Evolutionary conservation across 2,113 vertebrate genomes (phyloP).

Genomic region (Microcebus jonahi): DNA sequence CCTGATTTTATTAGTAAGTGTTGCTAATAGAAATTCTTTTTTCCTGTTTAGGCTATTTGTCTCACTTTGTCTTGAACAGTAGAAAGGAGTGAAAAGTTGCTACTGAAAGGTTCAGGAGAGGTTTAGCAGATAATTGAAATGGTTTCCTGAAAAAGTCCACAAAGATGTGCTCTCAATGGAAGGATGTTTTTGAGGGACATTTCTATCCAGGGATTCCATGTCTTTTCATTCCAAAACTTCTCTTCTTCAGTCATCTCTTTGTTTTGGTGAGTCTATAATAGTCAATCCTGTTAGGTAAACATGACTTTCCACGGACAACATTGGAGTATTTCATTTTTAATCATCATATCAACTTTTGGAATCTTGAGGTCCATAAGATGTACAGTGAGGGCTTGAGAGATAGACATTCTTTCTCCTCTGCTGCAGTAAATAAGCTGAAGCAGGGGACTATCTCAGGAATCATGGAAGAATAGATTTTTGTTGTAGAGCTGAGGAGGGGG

Average conservation of each 20-base stretch:
- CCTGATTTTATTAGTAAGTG: conserved; percentile 71
- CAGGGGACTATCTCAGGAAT: conserved; percentile 61
- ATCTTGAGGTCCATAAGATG: background rate
- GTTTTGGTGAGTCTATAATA: background rate
- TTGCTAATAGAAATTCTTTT: conserved; percentile 77
- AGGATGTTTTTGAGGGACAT: background rate
- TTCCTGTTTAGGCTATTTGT: conserved; percentile 34
- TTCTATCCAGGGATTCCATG: background rate
- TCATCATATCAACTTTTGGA: background rate
- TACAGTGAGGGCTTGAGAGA: background rate
- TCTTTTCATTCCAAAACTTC: background rate
- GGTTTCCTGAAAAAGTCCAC: background rate
- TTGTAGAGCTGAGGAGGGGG: conserved; percentile 8
- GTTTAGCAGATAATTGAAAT: conserved; percentile 13
- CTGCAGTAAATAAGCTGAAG: conserved; percentile 45
- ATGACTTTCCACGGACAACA: background rate
- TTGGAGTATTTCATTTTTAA: background rate
- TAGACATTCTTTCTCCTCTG: conserved; percentile 48
- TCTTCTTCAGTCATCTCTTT: background rate
- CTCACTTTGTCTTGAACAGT: conserved; percentile 75
- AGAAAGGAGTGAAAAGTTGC: conserved; percentile 40
- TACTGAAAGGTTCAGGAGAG: background rate
- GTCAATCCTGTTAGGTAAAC: background rate
- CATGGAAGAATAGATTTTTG: conserved; percentile 41
- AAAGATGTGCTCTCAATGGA: background rate